Conservation (phyloP, 2,113 vertebrate species). For the Vidua macroura region DNA sequence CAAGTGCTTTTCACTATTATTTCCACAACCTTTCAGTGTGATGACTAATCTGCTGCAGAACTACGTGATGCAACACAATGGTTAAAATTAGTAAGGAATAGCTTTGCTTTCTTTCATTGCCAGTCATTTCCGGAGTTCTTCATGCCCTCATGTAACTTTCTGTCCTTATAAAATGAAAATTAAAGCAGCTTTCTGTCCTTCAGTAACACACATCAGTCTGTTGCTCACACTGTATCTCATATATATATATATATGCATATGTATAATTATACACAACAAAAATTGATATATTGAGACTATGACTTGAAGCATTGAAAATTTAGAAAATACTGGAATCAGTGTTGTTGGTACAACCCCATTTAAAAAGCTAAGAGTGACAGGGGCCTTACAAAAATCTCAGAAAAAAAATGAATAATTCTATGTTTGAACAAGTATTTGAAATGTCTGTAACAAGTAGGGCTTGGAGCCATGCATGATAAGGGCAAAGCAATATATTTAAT, state of each 20-base stretch:
- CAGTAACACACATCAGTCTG: neutral
- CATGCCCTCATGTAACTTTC: neutral
- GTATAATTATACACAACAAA: neutral
- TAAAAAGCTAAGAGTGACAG: neutral
- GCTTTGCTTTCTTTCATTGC: constrained; percentile 13
- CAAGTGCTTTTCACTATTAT: constrained; percentile 52
- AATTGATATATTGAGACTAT: neutral
- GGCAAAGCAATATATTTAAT: constrained; percentile 37
- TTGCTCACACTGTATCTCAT: neutral
- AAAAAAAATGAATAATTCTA: neutral
- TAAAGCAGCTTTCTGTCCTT: neutral
- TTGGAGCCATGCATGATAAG: constrained; percentile 18
- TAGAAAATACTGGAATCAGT: neutral
- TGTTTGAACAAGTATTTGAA: neutral
- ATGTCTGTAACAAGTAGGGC: neutral
- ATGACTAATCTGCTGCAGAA: constrained; percentile 48
- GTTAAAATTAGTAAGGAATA: constrained; percentile 44
- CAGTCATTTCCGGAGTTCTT: neutral
- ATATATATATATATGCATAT: neutral
- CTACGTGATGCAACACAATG: constrained; percentile 40
- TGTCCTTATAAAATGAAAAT: neutral
- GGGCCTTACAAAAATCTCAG: neutral
- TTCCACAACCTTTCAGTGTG: constrained; percentile 43
- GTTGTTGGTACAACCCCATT: neutral
- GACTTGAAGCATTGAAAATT: neutral